These are phyloP conservation scores for Notothenia rossii DNA, from an alignment of 2,113 vertebrate species.

Conservation along the genomic window DNA sequence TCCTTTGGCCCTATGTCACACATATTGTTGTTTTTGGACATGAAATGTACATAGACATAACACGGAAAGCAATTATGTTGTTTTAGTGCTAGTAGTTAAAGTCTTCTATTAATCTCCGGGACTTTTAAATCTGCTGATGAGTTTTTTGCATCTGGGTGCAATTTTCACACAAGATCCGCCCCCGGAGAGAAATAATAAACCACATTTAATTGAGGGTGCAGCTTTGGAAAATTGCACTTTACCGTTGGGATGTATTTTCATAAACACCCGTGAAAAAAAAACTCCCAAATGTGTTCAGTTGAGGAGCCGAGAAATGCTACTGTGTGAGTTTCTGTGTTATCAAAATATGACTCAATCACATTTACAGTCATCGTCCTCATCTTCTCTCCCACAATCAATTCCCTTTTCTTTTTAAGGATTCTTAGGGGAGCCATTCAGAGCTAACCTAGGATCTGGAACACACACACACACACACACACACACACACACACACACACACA, in stretches of 20 bases:
- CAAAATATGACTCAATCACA: neutral
- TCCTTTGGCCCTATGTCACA: too few relatives aligned
- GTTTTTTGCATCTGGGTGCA: neutral
- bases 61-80: neutral
- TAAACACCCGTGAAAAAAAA: neutral
- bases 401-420: constrained; percentile 5
- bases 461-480: neutral
- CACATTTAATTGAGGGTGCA: neutral
- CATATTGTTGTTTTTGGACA: too few relatives aligned
- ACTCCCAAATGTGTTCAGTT: too few relatives aligned
- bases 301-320: neutral
- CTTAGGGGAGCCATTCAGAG: neutral
- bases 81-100: neutral
- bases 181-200: neutral
- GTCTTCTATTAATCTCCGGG: neutral
- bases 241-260: neutral
- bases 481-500: constrained; percentile 13
- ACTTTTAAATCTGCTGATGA: neutral
- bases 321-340: neutral
- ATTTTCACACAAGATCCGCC: neutral
- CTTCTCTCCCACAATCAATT: neutral
- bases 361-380: neutral
- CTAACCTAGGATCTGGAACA: constrained; percentile 7
- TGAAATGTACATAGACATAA: too few relatives aligned
- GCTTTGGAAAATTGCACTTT: neutral